These are phyloP conservation scores for Sceliomorpha sp. DNA, from an alignment of 2,888 invertebrate species.

Conservation along the genomic window DNA sequence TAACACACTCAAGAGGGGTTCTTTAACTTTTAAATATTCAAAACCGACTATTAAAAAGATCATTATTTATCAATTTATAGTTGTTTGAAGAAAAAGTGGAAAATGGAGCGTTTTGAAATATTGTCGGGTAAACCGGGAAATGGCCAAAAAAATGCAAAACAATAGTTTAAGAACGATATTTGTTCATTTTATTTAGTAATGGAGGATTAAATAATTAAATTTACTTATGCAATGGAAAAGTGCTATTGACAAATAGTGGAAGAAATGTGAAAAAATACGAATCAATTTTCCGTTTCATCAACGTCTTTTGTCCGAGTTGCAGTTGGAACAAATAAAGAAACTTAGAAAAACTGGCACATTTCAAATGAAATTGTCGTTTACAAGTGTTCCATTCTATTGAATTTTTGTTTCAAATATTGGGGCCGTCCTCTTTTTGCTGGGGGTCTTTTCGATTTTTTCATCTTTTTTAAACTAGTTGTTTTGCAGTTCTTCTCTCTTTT, in stretches of 20 bases:
- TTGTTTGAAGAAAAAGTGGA: slow-evolving; percentile 8
- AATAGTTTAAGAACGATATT: slow-evolving; percentile 11
- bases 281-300: slow-evolving; percentile 1
- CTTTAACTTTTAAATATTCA: slow-evolving; percentile 10
- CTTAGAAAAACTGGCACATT: slow-evolving; percentile 2
- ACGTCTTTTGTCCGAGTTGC: no score
- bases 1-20: neutral
- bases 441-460: slow-evolving; percentile 2
- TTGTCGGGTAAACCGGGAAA: slow-evolving; percentile 13
- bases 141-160: slow-evolving; percentile 4
- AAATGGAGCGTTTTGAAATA: slow-evolving; percentile 2
- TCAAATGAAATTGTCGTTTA: slow-evolving; percentile 4
- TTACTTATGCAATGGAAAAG: slow-evolving; percentile 3
- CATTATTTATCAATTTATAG: slow-evolving; percentile 8
- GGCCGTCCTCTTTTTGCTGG: slow-evolving; percentile 3
- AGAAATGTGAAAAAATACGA: neutral
- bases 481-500: slow-evolving; percentile 1
- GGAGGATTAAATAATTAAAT: slow-evolving; percentile 13
- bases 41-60: slow-evolving; percentile 2
- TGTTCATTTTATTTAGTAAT: slow-evolving; percentile 7
- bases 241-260: slow-evolving; percentile 5
- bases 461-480: slow-evolving; percentile 6
- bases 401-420: slow-evolving; percentile 5
- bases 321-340: slow-evolving; percentile 3
- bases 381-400: slow-evolving; percentile 1